A percentile compares a stretch with the other conserved stretches of the same genome.
Evolutionary conservation across 2,797 vertebrate species (phyloP).

Genomic region (Anableps anableps): DNA sequence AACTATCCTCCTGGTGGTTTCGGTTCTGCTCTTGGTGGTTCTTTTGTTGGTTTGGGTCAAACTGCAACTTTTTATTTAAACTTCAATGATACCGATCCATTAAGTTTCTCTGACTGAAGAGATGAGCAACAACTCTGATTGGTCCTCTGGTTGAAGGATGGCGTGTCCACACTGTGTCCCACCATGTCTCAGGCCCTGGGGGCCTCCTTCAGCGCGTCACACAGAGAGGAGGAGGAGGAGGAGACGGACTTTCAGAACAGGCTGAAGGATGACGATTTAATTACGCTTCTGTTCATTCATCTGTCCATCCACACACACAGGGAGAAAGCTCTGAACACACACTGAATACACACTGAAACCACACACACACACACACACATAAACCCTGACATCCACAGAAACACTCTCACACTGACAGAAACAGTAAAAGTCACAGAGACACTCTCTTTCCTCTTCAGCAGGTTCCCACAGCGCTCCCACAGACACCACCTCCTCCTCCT

Average conservation of each 20-base stretch:
- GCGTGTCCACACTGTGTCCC: neutral
- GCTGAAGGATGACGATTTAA: slow-evolving; percentile 81
- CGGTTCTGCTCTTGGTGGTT: neutral
- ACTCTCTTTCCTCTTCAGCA: neutral
- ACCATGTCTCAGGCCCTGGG: neutral
- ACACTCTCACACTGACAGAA: slow-evolving; percentile 3
- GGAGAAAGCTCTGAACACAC: neutral
- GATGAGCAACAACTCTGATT: neutral
- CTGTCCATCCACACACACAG: slow-evolving; percentile 49
- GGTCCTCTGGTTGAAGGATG: neutral
- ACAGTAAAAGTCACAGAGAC: slow-evolving; percentile 11
- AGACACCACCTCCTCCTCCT: slow-evolving; percentile 2
- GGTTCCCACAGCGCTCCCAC: slow-evolving; percentile 46
- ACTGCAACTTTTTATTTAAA: too few species aligned
- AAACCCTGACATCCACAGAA: neutral
- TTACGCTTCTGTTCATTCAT: slow-evolving; percentile 76
- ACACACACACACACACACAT: slow-evolving; percentile 4
- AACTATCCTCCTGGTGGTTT: neutral
- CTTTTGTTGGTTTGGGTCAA: neutral
- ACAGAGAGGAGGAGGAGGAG: slow-evolving; percentile 24
- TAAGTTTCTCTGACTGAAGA: too few species aligned
- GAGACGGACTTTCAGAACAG: slow-evolving; percentile 63
- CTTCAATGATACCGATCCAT: neutral
- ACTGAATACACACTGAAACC: slow-evolving; percentile 4
- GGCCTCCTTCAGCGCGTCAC: slow-evolving; percentile 8